Evolutionary conservation across 2,797 vertebrate genomes (phyloP), one percentile per base, ranked within the genome.

Genomic region (Arrhamphus sclerolepis): DNA sequence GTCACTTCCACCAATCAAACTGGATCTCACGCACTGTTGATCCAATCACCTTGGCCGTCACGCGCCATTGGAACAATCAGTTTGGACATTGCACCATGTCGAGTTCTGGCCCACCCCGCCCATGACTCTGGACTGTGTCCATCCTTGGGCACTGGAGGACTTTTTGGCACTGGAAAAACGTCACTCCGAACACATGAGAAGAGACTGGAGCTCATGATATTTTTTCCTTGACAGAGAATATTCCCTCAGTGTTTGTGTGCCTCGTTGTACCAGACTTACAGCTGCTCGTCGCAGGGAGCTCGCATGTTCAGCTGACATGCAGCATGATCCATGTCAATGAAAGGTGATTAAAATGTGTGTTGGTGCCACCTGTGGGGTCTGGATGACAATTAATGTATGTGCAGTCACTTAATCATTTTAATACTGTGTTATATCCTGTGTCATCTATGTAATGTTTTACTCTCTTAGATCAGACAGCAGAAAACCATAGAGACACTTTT

Each of bases 11-110:
- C 70, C 83, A 70, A 76, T 87, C 78, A 44, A 83, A 82, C 82
- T 75, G 66, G 75, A 79, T 83, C 81, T 85, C 78, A 85, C 46
- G 75, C 80, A 64, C 79, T 55, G 79, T 74, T 82, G 86, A 78
- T 82, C 84, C 87, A 85, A 87, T 87, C 84, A 79, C 71, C 66
- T 66, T 13, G 47, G 80, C 44, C 55, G 71, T 61, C 72, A 81
- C 46, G 61, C 73, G 24, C 70, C 80, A 80, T 84, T 77, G 88
- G 86, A 62, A 78, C 78, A 82, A 84, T 86, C 78, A 74, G 78
- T 61, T 55, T 20, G 51, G 53, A 77, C 66, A 54, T 28, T 1
- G 53, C 62, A 53, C 47, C 60, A 56, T 18, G 58, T 46, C 24
- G 31, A 41, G 74, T 56, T 63, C 56, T 46, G 59, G 74, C 72